A percentile compares a stretch with the other conserved stretches of the same genome.
These are phyloP conservation scores for Cydia amplana DNA, from an alignment of 1,140 invertebrate species.

Conservation along the genomic window DNA sequence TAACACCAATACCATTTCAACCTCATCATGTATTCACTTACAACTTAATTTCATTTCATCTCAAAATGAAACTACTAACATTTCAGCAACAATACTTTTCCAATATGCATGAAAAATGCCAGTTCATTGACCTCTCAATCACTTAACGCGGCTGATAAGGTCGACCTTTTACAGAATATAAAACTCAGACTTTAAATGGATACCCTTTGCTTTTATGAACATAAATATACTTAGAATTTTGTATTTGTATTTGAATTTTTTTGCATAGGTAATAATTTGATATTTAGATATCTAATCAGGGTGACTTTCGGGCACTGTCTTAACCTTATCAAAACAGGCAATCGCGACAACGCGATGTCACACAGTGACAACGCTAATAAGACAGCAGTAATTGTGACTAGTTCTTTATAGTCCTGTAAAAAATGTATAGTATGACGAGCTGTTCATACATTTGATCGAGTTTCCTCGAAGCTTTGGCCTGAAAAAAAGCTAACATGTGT, in stretches of 20 bases:
- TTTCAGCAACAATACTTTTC: constrained; percentile 31
- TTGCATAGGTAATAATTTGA: too few relatives aligned
- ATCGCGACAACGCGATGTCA: too few relatives aligned
- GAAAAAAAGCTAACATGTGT: too few relatives aligned
- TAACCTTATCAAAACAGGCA: too few relatives aligned
- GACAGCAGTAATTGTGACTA: too few relatives aligned
- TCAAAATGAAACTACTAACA: constrained; percentile 20
- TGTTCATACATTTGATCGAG: too few relatives aligned
- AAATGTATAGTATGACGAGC: too few relatives aligned
- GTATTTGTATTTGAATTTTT: too few relatives aligned
- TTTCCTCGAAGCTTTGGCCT: too few relatives aligned
- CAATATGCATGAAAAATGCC: constrained; percentile 31
- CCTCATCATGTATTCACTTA: constrained; percentile 22
- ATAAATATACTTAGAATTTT: neutral
- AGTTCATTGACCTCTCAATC: constrained; percentile 8
- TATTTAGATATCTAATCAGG: neutral
- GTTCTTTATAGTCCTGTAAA: too few relatives aligned
- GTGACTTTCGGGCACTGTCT: neutral
- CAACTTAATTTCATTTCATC: constrained; percentile 1
- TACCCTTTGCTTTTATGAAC: neutral
- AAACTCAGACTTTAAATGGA: neutral
- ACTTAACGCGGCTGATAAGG: constrained; percentile 1
- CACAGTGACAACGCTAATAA: too few relatives aligned
- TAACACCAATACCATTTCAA: constrained; percentile 12
- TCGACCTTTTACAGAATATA: constrained; percentile 17